Evolutionary conservation across 2,113 vertebrate species (phyloP).

Genomic region (Petaurus breviceps): DNA sequence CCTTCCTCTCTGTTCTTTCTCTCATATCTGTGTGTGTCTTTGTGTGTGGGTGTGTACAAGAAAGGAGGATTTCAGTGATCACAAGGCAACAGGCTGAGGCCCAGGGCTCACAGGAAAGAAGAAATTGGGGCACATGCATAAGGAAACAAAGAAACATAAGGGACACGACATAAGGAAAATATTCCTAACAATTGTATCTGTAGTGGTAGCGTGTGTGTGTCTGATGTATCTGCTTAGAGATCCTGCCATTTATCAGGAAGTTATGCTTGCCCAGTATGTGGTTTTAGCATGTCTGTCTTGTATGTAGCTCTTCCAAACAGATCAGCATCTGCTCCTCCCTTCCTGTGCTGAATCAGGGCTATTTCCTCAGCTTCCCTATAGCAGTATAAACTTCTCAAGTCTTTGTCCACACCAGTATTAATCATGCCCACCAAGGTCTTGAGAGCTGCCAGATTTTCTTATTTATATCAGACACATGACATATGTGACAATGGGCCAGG

Average conservation of each 20-base stretch:
- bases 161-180: not conserved
- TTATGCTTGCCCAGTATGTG: not conserved
- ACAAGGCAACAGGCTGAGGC: not conserved
- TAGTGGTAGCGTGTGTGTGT: not conserved
- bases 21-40: too few species aligned
- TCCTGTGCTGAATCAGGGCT: not conserved
- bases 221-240: not conserved
- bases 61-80: not conserved
- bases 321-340: not conserved
- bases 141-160: not conserved
- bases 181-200: not conserved
- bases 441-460: not conserved
- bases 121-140: not conserved
- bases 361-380: not conserved
- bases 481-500: not conserved
- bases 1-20: not conserved
- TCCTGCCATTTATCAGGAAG: not conserved
- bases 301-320: not conserved
- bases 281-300: not conserved
- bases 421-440: not conserved
- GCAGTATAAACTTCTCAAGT: not conserved
- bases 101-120: not conserved
- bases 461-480: not conserved
- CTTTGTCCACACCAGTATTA: not conserved
- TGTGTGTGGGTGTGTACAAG: not conserved